Percentiles rank a stretch among this genome's conserved stretches.
Conservation (phyloP, 2,888 invertebrate genomes). For the Epinotia bilunana region DNA sequence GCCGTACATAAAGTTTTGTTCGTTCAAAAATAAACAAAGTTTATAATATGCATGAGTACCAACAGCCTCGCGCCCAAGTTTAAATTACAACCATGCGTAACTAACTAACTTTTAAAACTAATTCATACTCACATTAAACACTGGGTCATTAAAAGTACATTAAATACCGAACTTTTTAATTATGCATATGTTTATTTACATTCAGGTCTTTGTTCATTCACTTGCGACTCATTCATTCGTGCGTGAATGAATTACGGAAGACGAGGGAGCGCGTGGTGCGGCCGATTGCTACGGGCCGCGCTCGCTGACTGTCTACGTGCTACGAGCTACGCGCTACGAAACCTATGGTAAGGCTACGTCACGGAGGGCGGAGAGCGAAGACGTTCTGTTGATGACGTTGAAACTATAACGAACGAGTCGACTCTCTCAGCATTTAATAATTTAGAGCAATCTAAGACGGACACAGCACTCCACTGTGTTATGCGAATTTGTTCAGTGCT, state of each 20-base stretch:
- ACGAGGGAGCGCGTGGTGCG: slow-evolving; percentile 60
- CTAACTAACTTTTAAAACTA: slow-evolving; percentile 36
- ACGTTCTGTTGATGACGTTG: neutral
- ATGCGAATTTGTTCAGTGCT: too few species aligned
- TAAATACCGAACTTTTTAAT: slow-evolving; percentile 22
- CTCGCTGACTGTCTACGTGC: slow-evolving; percentile 65
- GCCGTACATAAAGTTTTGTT: neutral
- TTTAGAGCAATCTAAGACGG: too few species aligned
- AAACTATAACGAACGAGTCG: neutral
- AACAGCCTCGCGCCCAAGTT: slow-evolving; percentile 27
- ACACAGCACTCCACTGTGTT: too few species aligned
- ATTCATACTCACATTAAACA: slow-evolving; percentile 42
- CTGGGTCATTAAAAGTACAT: slow-evolving; percentile 39
- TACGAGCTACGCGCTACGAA: slow-evolving; percentile 62
- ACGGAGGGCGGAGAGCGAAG: slow-evolving; percentile 40
- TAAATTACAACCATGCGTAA: slow-evolving; percentile 40
- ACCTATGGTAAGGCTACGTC: slow-evolving; percentile 54
- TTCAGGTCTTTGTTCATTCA: slow-evolving; percentile 34
- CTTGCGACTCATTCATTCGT: slow-evolving; percentile 35
- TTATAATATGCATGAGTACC: slow-evolving; percentile 16
- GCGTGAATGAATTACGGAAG: slow-evolving; percentile 49
- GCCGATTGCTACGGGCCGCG: slow-evolving; percentile 73
- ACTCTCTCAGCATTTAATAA: neutral
- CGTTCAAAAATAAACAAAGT: slow-evolving; percentile 26
- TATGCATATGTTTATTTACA: slow-evolving; percentile 30